A percentile compares a stretch with the other conserved stretches of the same genome.
Evolutionary conservation across 2,797 vertebrate species (phyloP).

Genomic region (Petrocephalus schoutedeni): DNA sequence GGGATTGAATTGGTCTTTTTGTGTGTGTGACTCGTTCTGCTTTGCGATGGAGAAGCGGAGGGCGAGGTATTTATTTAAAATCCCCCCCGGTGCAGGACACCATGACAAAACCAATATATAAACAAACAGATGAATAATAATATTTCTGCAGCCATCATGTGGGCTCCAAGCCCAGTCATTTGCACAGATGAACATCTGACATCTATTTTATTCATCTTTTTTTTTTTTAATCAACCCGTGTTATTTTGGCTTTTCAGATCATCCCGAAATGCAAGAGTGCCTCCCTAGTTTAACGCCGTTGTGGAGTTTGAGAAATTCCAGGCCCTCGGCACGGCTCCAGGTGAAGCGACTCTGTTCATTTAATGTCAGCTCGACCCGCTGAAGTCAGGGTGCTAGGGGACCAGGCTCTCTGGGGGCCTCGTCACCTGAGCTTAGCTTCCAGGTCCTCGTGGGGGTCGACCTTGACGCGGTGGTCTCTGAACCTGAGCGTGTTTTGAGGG

Average conservation of each 20-base stretch:
- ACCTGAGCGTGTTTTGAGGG: not conserved
- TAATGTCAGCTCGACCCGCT: not conserved
- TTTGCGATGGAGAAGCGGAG: not conserved
- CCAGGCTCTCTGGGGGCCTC: no score
- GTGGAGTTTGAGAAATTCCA: not conserved
- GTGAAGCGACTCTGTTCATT: not conserved
- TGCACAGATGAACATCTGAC: not conserved
- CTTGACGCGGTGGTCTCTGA: not conserved
- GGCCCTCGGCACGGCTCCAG: not conserved
- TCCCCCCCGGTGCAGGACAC: not conserved
- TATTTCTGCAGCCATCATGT: not conserved
- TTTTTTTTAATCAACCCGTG: not conserved
- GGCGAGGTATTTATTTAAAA: not conserved
- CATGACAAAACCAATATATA: not conserved
- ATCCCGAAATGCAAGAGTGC: not conserved
- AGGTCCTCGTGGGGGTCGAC: not conserved
- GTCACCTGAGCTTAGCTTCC: not conserved
- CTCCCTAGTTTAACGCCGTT: not conserved
- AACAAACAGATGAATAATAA: not conserved
- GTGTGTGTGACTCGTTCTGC: not conserved
- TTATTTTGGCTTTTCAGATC: not conserved
- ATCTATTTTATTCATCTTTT: not conserved
- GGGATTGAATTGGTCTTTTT: slow-evolving; percentile 2
- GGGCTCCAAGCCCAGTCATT: not conserved
- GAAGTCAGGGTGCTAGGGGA: not conserved